phyloP scores from a whole-genome alignment of 2,888 invertebrate genomes.

The Omphaloscelis lunosa region DNA sequence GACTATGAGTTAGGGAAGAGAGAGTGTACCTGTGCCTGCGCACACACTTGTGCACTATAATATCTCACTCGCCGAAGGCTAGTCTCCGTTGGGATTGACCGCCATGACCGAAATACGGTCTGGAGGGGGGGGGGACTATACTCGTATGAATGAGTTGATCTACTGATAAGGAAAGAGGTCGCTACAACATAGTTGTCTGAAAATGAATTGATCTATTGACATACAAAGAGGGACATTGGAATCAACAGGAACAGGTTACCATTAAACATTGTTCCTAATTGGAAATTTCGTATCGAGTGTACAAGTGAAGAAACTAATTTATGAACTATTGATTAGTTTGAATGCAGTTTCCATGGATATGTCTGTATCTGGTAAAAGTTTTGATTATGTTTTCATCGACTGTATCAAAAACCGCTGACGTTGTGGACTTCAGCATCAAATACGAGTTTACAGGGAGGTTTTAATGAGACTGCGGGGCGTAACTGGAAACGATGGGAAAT shows the following conservation, averaged over 20 bases:
- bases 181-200: not conserved
- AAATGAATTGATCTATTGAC: not conserved
- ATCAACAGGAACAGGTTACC: not conserved
- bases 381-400: slow-evolving; percentile 63
- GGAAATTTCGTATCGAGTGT: slow-evolving; percentile 9
- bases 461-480: not conserved
- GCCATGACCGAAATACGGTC: no score
- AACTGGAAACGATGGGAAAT: not conserved
- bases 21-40: no score
- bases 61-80: no score
- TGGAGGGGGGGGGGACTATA: no score
- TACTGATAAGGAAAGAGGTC: not conserved
- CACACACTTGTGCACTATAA: no score
- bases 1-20: no score
- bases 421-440: not conserved
- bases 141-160: not conserved
- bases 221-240: not conserved
- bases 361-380: slow-evolving; percentile 60
- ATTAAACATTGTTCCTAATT: slow-evolving; percentile 8
- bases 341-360: slow-evolving; percentile 54
- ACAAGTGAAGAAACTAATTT: slow-evolving; percentile 65
- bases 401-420: slow-evolving; percentile 26
- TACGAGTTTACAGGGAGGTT: not conserved
- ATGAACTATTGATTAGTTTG: slow-evolving; percentile 69
- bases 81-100: no score